Base-by-base conservation (phyloP, 2,113 vertebrate species). In the Tragelaphus imberbis region DNA sequence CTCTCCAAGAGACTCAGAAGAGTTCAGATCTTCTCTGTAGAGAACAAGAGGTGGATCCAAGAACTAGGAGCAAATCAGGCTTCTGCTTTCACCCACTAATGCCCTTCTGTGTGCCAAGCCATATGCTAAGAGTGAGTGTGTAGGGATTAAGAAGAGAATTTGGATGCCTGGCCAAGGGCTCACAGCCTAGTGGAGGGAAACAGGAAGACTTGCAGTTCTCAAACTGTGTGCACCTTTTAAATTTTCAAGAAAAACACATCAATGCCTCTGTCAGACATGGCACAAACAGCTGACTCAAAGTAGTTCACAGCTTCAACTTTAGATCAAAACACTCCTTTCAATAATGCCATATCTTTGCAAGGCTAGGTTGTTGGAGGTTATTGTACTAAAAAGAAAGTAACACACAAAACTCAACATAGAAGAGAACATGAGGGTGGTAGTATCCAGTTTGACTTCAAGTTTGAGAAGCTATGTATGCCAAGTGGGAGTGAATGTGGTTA, bases 231-330 rank as follows among this genome's bases (percentile, higher is more conserved):
- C 23, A 65, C 33, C 71, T 95, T 82, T 80, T 49, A 61, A 36
- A 58, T 89, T 71, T 93, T 68, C 40, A 44, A 90, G 87, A 53
- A 90, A 97, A 97, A 63, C 47, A 94, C 30, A 80, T 53, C 56
- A 75, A 61, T 89, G 75, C 58, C 84, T 87, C 95, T 93, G 61
- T 92, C 53, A 81, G 90, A 94, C 87, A 56, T 51, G 36, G 40
- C 9, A 27, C 40, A 59, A 95, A 63, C 30, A 84, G n/a, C 63
- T 58, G 79, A 47, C 63, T 89, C 86, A 81, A 59, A 93, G 63
- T 55, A 53, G 17, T 84, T 95, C 77, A 89, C 84, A 96, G 80
- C 53, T 87, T 95, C 87, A 65, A 47, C 7, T 27, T 56, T 33
- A 49, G 61, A 88, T 87, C 7, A 17, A 84, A 89, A 25, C 44